Evolutionary conservation across 2,888 invertebrate species (phyloP).

Genomic region (Azorinus chamasolen): DNA sequence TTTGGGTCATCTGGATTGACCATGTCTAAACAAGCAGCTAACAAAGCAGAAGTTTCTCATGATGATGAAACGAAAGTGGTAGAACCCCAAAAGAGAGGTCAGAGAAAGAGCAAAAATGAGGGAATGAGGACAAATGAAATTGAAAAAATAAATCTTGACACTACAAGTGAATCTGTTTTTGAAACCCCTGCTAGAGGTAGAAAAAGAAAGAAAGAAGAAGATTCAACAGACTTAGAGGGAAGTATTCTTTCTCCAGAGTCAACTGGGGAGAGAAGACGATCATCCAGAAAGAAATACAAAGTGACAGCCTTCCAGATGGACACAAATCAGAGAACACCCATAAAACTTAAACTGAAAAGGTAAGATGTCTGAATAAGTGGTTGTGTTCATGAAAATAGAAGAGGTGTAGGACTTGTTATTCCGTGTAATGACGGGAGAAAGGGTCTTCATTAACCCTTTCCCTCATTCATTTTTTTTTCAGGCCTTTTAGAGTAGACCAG

Average conservation of each 20-base stretch:
- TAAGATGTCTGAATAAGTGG: constrained; percentile 16
- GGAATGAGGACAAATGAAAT: neutral
- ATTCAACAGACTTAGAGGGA: constrained; percentile 5
- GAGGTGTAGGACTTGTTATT: too few species aligned
- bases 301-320: constrained; percentile 70
- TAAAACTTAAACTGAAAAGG: constrained; percentile 72
- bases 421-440: too few species aligned
- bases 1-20: constrained; percentile 64
- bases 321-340: constrained; percentile 68
- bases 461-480: neutral
- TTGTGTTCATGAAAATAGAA: neutral
- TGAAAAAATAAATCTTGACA: constrained; percentile 1
- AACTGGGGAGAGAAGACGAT: constrained; percentile 34
- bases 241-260: constrained; percentile 16
- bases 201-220: constrained; percentile 29
- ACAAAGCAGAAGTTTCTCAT: neutral
- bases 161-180: constrained; percentile 45
- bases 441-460: too few species aligned
- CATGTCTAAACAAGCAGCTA: constrained; percentile 42
- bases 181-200: constrained; percentile 28
- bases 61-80: constrained; percentile 10
- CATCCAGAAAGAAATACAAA: constrained; percentile 67
- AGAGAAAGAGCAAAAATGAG: neutral
- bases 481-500: too few species aligned
- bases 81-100: neutral